Evolutionary conservation across 2,113 vertebrate species (phyloP), one percentile per base, ranked within the genome.

Genomic region (Scopus umbretta): DNA sequence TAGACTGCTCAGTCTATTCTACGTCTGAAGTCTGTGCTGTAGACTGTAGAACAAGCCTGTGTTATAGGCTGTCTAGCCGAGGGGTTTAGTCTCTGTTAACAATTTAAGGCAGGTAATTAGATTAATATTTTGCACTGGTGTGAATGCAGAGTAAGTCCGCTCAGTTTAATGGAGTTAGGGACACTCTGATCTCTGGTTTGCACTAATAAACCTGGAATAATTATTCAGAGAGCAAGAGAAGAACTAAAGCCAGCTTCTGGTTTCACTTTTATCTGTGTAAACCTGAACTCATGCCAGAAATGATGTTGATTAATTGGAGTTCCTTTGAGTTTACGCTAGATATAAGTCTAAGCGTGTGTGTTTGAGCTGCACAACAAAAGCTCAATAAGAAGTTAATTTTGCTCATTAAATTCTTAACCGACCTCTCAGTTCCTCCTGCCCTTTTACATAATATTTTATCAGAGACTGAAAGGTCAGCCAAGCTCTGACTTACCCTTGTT

Each of bases 381-480:
- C 43, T 72, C 3, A 13, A 25, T 53, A 81, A 80, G 81, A 61
- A 53, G 61, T 94, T 80, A 76, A 82, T 94, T 96, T 96, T 94
- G 43, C 76, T 92, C 79, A 70, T 87, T 78, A 82, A 81, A 82
- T 93, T 94, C 73, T 90, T 78, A 81, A 94, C 59, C 3, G 58
- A 63, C 49, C 29, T 92, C 43, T 83, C 36, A n/a, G 59, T 90
- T 92, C 91, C 66, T 94, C 56, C 47, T 90, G 82, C 59, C 38
- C 82, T 95, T 95, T 97, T 95, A 96, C 6, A 3, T 95, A 94
- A 95, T 90, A 55, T 92, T 97, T 95, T 97, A 85, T 92, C 85
- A 92, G 80, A 90, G 58, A 93, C 94, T 96, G 95, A 95, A 97
- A 96, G 95, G 96, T 97, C 94, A 97, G 91, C 92, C 92, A 97